Conservation (phyloP, 2,113 vertebrate species). For the Eleginops maclovinus region DNA sequence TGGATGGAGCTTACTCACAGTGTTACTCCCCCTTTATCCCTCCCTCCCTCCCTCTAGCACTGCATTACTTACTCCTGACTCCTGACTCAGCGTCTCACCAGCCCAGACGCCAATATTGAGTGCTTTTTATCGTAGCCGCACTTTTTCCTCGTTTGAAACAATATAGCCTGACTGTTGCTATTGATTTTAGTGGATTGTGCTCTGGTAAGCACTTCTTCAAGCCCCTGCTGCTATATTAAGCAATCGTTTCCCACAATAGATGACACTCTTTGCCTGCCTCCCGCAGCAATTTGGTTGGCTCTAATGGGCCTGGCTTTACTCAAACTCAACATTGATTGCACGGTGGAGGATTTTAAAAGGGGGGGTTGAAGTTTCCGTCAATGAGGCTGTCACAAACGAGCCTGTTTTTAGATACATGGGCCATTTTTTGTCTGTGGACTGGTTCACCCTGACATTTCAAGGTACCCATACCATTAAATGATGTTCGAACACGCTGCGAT, state of each 20-base stretch:
- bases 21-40: conserved; percentile 27
- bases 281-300: conserved; percentile 84
- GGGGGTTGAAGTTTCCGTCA: conserved; percentile 73
- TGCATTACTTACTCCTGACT: conserved; percentile 76
- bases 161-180: conserved; percentile 85
- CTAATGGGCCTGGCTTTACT: conserved; percentile 91
- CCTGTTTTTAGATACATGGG: conserved; percentile 63
- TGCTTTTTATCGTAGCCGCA: conserved; percentile 82
- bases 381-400: conserved; percentile 71
- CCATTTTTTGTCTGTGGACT: conserved; percentile 21
- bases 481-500: conserved; percentile 55
- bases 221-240: conserved; percentile 90
- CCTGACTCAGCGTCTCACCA: conserved; percentile 82
- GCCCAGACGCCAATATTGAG: conserved; percentile 77
- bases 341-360: conserved; percentile 80
- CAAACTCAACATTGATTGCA: conserved; percentile 91
- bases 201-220: conserved; percentile 86
- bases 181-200: conserved; percentile 88
- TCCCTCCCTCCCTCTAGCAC: conserved; percentile 46
- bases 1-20: conserved; percentile 53
- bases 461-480: conserved; percentile 54
- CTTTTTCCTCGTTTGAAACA: conserved; percentile 84
- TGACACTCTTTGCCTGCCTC: conserved; percentile 88
- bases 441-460: conserved; percentile 49
- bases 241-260: conserved; percentile 90